Conservation (phyloP, 2,113 vertebrate species). For the Terrapene triunguis region DNA sequence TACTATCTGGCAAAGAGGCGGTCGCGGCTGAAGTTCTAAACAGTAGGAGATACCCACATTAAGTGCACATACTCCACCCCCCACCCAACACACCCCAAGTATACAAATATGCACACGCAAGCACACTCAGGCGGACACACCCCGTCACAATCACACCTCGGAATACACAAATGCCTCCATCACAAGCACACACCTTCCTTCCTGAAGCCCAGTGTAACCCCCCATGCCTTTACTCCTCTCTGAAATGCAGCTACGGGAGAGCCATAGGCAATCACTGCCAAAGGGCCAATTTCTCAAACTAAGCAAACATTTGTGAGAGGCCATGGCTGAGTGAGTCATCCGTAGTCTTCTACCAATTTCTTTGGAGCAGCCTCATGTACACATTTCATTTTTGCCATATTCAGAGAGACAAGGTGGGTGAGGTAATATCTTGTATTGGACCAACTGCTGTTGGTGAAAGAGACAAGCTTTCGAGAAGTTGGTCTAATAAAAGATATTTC, state of each 20-base stretch:
- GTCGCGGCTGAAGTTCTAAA: neutral
- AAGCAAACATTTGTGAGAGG: too few relatives aligned
- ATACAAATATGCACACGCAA: neutral
- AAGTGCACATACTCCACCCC: neutral
- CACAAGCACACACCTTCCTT: fast-evolving
- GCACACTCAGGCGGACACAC: fast-evolving
- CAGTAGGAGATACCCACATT: neutral
- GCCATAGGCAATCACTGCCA: fast-evolving
- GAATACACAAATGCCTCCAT: neutral
- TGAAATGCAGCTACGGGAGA: neutral
- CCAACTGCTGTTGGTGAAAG: too few relatives aligned
- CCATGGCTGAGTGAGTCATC: too few relatives aligned
- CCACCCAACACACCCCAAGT: fast-evolving
- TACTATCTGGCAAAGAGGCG: neutral
- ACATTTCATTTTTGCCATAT: too few relatives aligned
- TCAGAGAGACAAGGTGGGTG: too few relatives aligned
- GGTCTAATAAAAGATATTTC: too few relatives aligned
- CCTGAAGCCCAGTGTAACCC: too few relatives aligned
- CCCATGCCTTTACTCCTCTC: too few relatives aligned
- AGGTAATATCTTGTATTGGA: too few relatives aligned
- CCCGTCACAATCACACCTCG: fast-evolving
- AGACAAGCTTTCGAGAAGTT: too few relatives aligned
- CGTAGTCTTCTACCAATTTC: too few relatives aligned
- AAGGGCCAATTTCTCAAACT: neutral
- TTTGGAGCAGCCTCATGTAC: too few relatives aligned